Evolutionary conservation across 1,140 invertebrate species (phyloP), one percentile per base, ranked within the genome.

Genomic region (Prorops nasuta): DNA sequence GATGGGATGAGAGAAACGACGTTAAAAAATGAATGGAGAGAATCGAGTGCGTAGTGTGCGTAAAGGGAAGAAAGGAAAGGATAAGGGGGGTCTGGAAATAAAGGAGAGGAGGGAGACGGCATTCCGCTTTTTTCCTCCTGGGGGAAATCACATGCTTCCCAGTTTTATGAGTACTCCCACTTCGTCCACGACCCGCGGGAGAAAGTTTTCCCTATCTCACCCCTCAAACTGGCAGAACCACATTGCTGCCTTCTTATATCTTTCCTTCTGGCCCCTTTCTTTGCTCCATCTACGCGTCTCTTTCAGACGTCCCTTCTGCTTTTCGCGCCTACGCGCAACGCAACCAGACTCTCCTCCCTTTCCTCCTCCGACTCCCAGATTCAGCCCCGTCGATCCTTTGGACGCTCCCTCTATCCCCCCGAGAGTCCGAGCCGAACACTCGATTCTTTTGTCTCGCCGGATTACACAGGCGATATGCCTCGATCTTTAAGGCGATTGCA

Each of bases 111-210:
- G 24, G 49, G 59, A 50, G 51, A 57, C 48, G 52, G 56, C 52
- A 65, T 59, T 59, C 58, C 56, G 47, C 40, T 53, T 54, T 54
- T 57, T 58, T 57, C 63, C 58, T 71, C 68, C 68, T 71, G 54
- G 61, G 68, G 68, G 68, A 71, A 71, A 71, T 71, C 68, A 69
- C 65, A 64, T 69, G 66, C 63, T 66, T 62, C 65, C 66, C 51
- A 60, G 63, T 71, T 71, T 71, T 71, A 71, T 63, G 64, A 67
- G 65, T 56, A 56, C 56, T 63, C 58, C 53, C 51, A 35, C 38
- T 49, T 43, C 28, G 43, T 32, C 28, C 40, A 21, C 47, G 43
- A 54, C 51, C 57, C 60, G 36, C 49, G 60, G 58, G 58, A 57
- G 40, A 55, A 35, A 18, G 34, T 49, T 41, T 45, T 51, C 44